phyloP scores from a whole-genome alignment of 2,113 vertebrate genomes.

The Mustela lutreola region DNA sequence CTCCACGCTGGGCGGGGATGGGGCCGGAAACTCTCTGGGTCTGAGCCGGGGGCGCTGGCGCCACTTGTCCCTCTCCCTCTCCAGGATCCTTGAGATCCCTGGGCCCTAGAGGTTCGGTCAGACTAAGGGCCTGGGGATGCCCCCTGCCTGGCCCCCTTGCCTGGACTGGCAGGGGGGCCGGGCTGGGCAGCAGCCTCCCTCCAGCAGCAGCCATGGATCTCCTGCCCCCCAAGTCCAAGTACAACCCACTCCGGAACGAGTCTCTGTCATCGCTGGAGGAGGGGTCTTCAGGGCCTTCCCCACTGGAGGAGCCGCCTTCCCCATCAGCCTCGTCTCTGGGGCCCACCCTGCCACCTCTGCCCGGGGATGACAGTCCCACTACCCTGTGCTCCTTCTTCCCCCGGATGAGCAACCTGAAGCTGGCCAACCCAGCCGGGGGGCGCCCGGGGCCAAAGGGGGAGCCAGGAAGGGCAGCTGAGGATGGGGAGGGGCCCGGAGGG shows the following conservation, averaged over 20 bases:
- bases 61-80: constrained; percentile 3
- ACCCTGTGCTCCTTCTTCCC: constrained; percentile 98
- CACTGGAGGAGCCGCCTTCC: constrained; percentile 84
- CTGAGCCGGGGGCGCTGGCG: constrained; percentile 55
- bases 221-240: constrained; percentile 95
- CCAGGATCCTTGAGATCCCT: constrained; percentile 57
- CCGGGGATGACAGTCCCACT: constrained; percentile 94
- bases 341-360: constrained; percentile 87
- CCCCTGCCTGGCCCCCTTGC: constrained; percentile 81
- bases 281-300: constrained; percentile 62
- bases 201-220: constrained; percentile 92
- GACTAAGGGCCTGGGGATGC: constrained; percentile 68
- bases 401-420: constrained; percentile 94
- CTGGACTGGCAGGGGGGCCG: constrained; percentile 70
- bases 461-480: constrained; percentile 62
- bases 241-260: constrained; percentile 96
- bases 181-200: constrained; percentile 49
- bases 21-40: not conserved
- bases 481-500: constrained; percentile 59
- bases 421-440: constrained; percentile 91
- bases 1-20: constrained; percentile 74
- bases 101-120: constrained; percentile 33
- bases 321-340: constrained; percentile 93
- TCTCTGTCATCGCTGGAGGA: constrained; percentile 93
- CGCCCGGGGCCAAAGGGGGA: constrained; percentile 68